Base-by-base conservation (phyloP, 2,113 vertebrate genomes). In the Laterallus jamaicensis region DNA sequence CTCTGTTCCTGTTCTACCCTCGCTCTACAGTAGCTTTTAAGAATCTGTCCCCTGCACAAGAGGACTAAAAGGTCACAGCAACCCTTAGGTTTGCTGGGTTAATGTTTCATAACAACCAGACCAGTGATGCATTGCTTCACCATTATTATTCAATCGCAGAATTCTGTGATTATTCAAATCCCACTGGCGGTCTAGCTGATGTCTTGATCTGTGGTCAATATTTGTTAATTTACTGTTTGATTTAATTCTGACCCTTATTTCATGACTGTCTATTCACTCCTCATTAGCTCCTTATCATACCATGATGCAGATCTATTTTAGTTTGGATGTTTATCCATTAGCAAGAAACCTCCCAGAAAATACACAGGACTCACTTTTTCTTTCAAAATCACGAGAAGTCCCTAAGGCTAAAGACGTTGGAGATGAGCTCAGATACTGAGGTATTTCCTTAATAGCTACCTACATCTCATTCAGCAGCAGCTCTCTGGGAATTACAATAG, bases 171-270 rank as follows among this genome's bases (percentile, higher is more conserved):
- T 90, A 82, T 76, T 90, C 58, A 94, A 62, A 90, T 74, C 81
- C 50, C 84, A 54, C 67, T 88, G 67, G 87, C 84, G 82, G 39
- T n/a, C 74, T 73, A 69, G 64, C 54, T 87, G 89, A 50, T 91
- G 54, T 87, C 95, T 96, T 82, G 74, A 91, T 94, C 90, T 66
- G 32, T 73, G 88, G 78, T 91, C 92, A 87, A 91, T 94, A 85
- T 90, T 88, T 93, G 78, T 82, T 91, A 91, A 91, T 91, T 49
- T 50, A 69, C 32, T 63, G 31, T 88, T 87, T 82, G 84, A 79
- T 94, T 95, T 85, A 60, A 79, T 75, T 82, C 58, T 77, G 70
- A 58, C 77, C 71, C 16, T 52, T 44, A 54, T 82, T 89, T 93
- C 26, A 37, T 68, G 84, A 44, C n/a, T 89, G n/a, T 54, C n/a